Evolutionary conservation across 2,888 invertebrate genomes (phyloP).

Genomic region (Calameuta filiformis): DNA sequence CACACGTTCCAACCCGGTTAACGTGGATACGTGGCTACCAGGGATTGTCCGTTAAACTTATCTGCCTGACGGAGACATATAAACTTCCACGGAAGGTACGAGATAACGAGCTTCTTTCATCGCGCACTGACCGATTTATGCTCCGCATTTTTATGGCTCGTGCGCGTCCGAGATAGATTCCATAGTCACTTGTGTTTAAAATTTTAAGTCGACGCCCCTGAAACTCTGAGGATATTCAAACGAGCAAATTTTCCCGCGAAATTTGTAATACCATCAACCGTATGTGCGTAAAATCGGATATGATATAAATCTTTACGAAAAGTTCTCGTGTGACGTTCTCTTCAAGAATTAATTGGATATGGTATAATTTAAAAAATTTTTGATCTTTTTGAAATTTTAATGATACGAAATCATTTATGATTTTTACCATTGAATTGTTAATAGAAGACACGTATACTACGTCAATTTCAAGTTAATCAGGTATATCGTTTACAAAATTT

Average conservation of each 20-base stretch:
- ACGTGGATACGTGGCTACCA: background rate
- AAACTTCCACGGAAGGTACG: background rate
- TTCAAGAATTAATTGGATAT: background rate
- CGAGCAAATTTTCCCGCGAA: background rate
- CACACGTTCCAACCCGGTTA: background rate
- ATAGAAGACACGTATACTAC: no score
- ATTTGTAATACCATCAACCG: background rate
- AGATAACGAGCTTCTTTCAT: background rate
- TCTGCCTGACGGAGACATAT: background rate
- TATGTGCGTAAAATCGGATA: background rate
- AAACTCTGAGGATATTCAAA: background rate
- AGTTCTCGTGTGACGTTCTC: background rate
- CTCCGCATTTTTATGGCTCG: background rate
- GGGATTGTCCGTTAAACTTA: background rate
- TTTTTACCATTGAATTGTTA: background rate
- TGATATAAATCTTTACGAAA: background rate
- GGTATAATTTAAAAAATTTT: background rate
- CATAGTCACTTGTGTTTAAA: background rate
- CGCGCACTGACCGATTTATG: background rate
- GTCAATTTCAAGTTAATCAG: no score
- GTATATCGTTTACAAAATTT: no score
- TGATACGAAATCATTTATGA: background rate
- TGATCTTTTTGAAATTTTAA: no score
- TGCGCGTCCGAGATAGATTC: background rate
- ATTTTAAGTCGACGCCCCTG: background rate